Base-by-base conservation (phyloP, 1,140 invertebrate species). In the Bombus haemorrhoidalis region DNA sequence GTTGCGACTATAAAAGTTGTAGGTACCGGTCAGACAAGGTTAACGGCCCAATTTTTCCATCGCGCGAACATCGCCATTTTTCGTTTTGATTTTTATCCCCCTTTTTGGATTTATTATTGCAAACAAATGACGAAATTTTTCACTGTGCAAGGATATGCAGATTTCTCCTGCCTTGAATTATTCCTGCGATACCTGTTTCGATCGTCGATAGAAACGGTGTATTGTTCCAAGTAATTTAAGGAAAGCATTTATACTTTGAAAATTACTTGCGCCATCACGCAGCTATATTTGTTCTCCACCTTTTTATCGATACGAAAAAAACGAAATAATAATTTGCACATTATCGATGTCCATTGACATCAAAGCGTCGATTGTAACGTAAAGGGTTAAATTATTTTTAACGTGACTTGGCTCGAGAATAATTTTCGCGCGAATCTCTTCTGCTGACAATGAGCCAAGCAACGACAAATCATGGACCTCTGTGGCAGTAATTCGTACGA, bases 11-110 rank as follows among this genome's bases (percentile, higher is more conserved):
- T 85, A 80, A 81, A 85, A 41, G 71, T 41, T 41, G 57, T 53
- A 22, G 47, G 57, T 75, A 85, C 71, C 37, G 69, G 59, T 66
- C 79, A 80, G 86, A 83, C 86, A 89, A 89, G 88, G 88, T 89
- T 88, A 89, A 89, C 87, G 86, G 76, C 62, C 79, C 79, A 81
- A 88, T 89, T 84, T 87, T 79, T 87, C 86, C 77, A 41, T 18
- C 73, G 37, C 72, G 34, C 66, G 72, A 47, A 4, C 43, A 80
- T 89, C 71, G 59, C 68, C 43, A 71, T 64, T 41, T 28, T 68
- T 79, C 43, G 43, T 64, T 32, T 77, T 47, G n/a, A 68, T 59
- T 81, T 86, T 87, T 80, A 57, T 59, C 47, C 41, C 28, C 37
- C 18, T 37, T 77, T 57, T 32, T 28, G 47, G 34, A 79, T 72